Conservation (phyloP, 2,888 invertebrate species). For the Thalpophila matura region DNA sequence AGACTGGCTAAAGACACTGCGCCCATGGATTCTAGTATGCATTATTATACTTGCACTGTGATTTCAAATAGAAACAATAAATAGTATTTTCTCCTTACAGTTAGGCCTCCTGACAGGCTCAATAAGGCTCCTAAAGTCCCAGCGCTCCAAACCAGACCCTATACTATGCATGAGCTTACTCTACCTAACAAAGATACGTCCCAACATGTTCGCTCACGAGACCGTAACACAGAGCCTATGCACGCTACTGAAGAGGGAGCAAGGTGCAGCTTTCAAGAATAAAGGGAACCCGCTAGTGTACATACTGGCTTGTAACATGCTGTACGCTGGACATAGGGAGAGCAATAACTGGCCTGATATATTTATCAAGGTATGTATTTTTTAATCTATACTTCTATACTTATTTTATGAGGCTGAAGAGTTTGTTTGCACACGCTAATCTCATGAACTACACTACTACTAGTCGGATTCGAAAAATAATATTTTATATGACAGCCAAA, state of each 20-base stretch:
- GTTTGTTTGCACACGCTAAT: no score
- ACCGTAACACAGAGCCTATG: slow-evolving; percentile 95
- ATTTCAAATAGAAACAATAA: no score
- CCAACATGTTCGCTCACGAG: slow-evolving; percentile 94
- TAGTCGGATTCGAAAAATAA: no score
- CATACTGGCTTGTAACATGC: slow-evolving; percentile 95
- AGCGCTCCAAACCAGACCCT: slow-evolving; percentile 96
- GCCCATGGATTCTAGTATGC: no score
- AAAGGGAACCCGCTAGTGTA: slow-evolving; percentile 95
- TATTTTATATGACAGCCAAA: no score
- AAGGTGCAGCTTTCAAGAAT: slow-evolving; percentile 93
- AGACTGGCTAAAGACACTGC: no score
- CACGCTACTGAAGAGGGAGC: slow-evolving; percentile 95
- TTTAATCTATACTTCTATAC: no score
- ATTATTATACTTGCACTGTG: no score
- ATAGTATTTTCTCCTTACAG: slow-evolving; percentile 78
- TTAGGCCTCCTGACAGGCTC: slow-evolving; percentile 96
- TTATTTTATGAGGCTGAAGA: no score
- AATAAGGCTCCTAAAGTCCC: slow-evolving; percentile 94
- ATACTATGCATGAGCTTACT: slow-evolving; percentile 94
- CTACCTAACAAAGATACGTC: slow-evolving; percentile 95
- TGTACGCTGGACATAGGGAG: slow-evolving; percentile 95
- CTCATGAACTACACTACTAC: no score
- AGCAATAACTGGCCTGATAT: slow-evolving; percentile 97
- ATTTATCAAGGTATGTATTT: slow-evolving; percentile 94